Conservation (phyloP, 2,113 vertebrate genomes). For the Gobio gobio region DNA sequence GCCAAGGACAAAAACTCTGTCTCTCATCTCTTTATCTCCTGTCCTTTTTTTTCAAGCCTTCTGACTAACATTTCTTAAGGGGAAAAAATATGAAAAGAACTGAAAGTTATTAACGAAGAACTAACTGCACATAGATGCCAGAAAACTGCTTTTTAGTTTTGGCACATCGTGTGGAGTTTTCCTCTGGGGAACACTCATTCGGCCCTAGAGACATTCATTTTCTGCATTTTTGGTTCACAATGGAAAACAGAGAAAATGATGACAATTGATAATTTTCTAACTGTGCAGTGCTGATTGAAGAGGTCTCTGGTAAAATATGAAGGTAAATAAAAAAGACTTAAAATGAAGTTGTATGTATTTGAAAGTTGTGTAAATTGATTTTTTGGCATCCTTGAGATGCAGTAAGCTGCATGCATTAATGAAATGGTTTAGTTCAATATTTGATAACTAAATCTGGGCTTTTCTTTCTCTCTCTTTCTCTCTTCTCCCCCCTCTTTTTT, state of each 20-base stretch:
- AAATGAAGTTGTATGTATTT: conserved; percentile 94
- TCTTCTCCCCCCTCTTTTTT: conserved; percentile 10
- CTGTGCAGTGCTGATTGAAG: conserved; percentile 88
- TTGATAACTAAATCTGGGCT: conserved; percentile 89
- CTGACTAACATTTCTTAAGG: conserved; percentile 67
- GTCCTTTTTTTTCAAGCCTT: conserved; percentile 63
- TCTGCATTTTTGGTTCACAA: conserved; percentile 60
- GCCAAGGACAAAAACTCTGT: conserved; percentile 64
- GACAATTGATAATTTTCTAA: conserved; percentile 71
- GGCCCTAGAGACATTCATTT: conserved; percentile 81
- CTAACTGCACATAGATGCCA: conserved; percentile 88
- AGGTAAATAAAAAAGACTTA: conserved; percentile 80
- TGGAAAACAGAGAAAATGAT: conserved; percentile 51
- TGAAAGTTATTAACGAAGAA: conserved; percentile 61
- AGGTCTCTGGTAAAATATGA: conserved; percentile 89
- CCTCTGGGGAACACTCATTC: conserved; percentile 78
- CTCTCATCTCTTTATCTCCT: conserved; percentile 59
- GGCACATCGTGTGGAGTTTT: conserved; percentile 89
- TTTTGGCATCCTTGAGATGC: conserved; percentile 84
- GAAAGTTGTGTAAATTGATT: conserved; percentile 93
- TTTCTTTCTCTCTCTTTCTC: conserved; percentile 75
- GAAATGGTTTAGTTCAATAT: conserved; percentile 92
- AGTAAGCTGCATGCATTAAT: conserved; percentile 96
- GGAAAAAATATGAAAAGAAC: conserved; percentile 54
- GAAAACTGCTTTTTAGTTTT: conserved; percentile 91